A percentile compares a stretch with the other conserved stretches of the same genome.
These are phyloP conservation scores for Micropoecilia bifurca DNA, from an alignment of 2,797 vertebrate genomes.

Conservation along the genomic window DNA sequence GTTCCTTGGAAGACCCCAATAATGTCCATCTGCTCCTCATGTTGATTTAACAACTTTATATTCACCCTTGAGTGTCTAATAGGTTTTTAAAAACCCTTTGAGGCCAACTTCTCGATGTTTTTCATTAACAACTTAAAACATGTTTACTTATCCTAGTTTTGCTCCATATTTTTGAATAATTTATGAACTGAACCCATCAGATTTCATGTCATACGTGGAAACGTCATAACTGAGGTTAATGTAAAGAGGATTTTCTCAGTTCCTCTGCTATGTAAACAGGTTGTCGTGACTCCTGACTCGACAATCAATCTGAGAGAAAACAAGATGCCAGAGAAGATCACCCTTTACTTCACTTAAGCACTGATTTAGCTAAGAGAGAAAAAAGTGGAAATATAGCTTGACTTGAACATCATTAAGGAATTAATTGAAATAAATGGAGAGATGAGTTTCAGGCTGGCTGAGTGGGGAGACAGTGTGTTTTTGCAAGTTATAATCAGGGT, in stretches of 20 bases:
- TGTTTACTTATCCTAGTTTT: background rate
- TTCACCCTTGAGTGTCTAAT: background rate
- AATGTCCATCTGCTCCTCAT: background rate
- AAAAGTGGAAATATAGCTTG: constrained; percentile 14
- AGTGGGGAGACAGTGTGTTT: constrained; percentile 19
- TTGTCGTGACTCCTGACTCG: constrained; percentile 12
- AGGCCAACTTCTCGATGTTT: background rate
- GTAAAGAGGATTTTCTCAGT: constrained; percentile 13
- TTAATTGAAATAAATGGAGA: constrained; percentile 63
- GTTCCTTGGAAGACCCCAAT: background rate
- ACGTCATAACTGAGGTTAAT: too few relatives aligned
- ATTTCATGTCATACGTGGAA: background rate
- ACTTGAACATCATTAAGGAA: constrained; percentile 40
- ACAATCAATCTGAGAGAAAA: constrained; percentile 43
- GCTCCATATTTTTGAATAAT: background rate
- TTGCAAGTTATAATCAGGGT: constrained; percentile 58
- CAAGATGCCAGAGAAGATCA: constrained; percentile 20
- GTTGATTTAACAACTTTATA: background rate
- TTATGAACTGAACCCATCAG: background rate
- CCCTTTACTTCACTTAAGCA: constrained; percentile 18
- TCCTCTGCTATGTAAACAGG: constrained; percentile 18
- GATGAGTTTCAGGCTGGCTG: constrained; percentile 20
- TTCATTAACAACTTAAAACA: background rate
- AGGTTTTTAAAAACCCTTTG: background rate
- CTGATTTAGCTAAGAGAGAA: constrained; percentile 15